Evolutionary conservation across 2,888 invertebrate genomes (phyloP), one percentile per base, ranked within the genome.

Genomic region (Philereme transversata): DNA sequence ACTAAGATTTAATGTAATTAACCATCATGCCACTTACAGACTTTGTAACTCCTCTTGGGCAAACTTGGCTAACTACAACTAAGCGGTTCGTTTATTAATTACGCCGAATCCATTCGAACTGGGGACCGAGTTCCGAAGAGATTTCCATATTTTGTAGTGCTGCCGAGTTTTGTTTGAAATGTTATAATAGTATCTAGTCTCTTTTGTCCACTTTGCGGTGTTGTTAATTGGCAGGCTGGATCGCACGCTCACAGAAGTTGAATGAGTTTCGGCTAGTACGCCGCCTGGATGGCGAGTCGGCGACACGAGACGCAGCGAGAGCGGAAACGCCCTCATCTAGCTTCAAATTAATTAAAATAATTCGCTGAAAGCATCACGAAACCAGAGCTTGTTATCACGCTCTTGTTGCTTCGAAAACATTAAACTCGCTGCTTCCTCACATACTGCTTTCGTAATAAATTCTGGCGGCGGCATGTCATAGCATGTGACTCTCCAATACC

Each of bases 261-360:
- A 74, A 78, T 77, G 78, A 76, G 79, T 78, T 80, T 77, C 76
- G 70, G 69, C 58, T 60, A 56, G 57, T 64, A 60, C 22, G 57
- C 54, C 58, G 64, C 60, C 61, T 69, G 67, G 67, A 62, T 59
- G 55, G 62, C 58, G 63, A 64, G 67, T 61, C 63, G 55, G 62
- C 58, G 63, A 64, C 63, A 58, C 60, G 62, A 53, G 64, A 53
- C 57, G 49, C 57, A 64, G 66, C 46, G 62, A 54, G 60, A 66
- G 64, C 62, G 66, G 64, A 68, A 69, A 68, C 67, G 58, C 70
- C 69, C 70, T 69, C 59, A 71, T 73, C 76, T 73, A 71, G 73
- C 69, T 71, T 74, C 76, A 77, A 75, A 79, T 82, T 82, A 80
- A 83, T 82, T 82, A 82, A 82, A 82, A 82, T 80, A 77, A 81